Base-by-base conservation (phyloP, 92 coral and sea anemone genomes). In the Metridium senile region DNA sequence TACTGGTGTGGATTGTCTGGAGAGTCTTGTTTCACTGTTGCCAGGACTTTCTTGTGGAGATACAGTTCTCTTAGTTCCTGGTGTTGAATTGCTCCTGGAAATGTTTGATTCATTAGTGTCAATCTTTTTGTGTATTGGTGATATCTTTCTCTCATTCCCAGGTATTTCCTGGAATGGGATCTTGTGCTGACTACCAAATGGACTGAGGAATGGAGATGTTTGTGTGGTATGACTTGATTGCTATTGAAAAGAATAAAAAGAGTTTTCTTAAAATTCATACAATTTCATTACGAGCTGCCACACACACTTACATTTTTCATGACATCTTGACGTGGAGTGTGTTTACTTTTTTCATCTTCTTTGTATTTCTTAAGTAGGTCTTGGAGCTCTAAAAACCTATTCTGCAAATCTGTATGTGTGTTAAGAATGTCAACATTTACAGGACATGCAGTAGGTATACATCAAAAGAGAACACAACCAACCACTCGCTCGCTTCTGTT, bases 331-430 rank as follows among this genome's bases (percentile, higher is more conserved):
- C 13, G 49, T 39, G 49, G 49, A 39, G 49, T 73, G 19, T 8
- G 18, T 49, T 47, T 33, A 51, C 53, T 58, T 32, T 57, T 58
- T 32, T 46, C 66, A 58, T 46, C 81, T 9, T 72, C 79, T 33
- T 88, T 86, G 65, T 84, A 88, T 68, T 84, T 88, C 56, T 79
- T 78, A 11, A 88, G 67, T 21, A 88, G 73, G 33, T 81, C 82
- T 34, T 88, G 93, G 20, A 88, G 84, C 47, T 88, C 86, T 52
- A 88, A 29, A 61, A 88, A 88, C 68, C 93, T 69, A 28, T 72
- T 84, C 75, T 88, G 89, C 70, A 88, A 67, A 58, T 84, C 86
- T 88, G 25, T 21, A 56, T 9, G 11, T 20, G 25, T n/a, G 45
- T 63, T 63, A 63, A 63, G 45, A n/a, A 63, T 7, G 68, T 26